A percentile compares a stretch with the other conserved stretches of the same genome.
These are phyloP conservation scores for Odocoileus virginianus DNA, from an alignment of 2,113 vertebrate genomes.

Conservation along the genomic window DNA sequence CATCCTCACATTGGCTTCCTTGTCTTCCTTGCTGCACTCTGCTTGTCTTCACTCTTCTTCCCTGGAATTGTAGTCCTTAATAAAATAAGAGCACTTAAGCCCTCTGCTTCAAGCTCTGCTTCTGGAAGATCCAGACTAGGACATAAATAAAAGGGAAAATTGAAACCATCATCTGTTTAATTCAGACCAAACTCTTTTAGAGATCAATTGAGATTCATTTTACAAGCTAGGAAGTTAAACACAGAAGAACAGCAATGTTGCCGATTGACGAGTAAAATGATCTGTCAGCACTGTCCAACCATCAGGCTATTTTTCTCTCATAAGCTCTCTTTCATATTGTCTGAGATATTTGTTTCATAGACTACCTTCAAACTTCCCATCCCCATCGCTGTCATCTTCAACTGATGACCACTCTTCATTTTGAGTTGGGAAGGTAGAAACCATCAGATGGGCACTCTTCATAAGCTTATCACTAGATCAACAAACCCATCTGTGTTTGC, in stretches of 20 bases:
- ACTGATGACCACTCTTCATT: not conserved
- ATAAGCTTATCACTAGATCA: not conserved
- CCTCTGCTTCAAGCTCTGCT: not conserved
- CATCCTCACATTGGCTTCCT: not conserved
- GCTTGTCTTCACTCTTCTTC: not conserved
- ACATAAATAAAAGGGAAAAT: not conserved
- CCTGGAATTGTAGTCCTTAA: not conserved
- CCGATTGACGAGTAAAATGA: not conserved
- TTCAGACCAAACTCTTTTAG: not conserved
- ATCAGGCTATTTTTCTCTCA: not conserved
- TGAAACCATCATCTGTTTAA: not conserved
- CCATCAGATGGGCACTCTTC: not conserved
- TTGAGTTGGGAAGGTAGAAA: constrained; percentile 29
- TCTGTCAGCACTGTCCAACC: not conserved
- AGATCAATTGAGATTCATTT: constrained; percentile 17
- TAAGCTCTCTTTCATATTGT: not conserved
- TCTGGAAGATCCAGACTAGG: not conserved
- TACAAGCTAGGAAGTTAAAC: not conserved
- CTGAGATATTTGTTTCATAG: not conserved
- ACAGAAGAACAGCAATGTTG: not conserved
- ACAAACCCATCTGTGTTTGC: not conserved
- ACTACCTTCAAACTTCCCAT: not conserved
- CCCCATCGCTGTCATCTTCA: not conserved
- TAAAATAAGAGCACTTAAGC: not conserved
- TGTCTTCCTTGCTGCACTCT: not conserved